Conservation (phyloP, 1,140 invertebrate species). For the Aphidius ervi region DNA sequence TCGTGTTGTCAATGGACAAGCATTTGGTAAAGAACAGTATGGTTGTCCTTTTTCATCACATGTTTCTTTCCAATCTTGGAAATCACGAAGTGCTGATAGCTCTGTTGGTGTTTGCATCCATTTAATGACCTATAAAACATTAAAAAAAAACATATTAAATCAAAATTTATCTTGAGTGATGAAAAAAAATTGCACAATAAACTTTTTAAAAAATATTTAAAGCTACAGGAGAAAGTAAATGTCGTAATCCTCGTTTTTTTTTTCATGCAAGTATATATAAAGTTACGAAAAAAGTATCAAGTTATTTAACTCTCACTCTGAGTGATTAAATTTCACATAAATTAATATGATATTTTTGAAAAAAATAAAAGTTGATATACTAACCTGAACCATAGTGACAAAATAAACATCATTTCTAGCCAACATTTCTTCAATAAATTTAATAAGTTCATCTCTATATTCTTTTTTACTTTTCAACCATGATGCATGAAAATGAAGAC, state of each 20-base stretch:
- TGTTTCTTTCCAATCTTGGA: conserved; percentile 93
- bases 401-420: conserved; percentile 90
- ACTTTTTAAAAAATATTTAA: conserved; percentile 7
- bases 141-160: conserved; percentile 4
- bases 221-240: too few species aligned
- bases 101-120: conserved; percentile 97
- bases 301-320: too few species aligned
- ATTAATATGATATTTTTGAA: too few species aligned
- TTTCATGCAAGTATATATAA: too few species aligned
- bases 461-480: conserved; percentile 94
- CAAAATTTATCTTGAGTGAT: not conserved
- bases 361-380: not conserved
- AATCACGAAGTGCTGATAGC: conserved; percentile 78
- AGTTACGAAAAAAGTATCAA: too few species aligned
- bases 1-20: conserved; percentile 82
- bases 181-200: not conserved
- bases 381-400: conserved; percentile 81
- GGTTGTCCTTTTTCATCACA: conserved; percentile 92
- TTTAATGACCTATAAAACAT: conserved; percentile 82
- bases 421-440: conserved; percentile 91
- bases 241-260: too few species aligned
- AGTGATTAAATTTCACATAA: too few species aligned
- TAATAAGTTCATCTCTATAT: conserved; percentile 86
- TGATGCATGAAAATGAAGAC: conserved; percentile 91
- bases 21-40: conserved; percentile 86